Conservation (phyloP, 2,113 vertebrate genomes). For the Cynoglossus semilaevis region DNA sequence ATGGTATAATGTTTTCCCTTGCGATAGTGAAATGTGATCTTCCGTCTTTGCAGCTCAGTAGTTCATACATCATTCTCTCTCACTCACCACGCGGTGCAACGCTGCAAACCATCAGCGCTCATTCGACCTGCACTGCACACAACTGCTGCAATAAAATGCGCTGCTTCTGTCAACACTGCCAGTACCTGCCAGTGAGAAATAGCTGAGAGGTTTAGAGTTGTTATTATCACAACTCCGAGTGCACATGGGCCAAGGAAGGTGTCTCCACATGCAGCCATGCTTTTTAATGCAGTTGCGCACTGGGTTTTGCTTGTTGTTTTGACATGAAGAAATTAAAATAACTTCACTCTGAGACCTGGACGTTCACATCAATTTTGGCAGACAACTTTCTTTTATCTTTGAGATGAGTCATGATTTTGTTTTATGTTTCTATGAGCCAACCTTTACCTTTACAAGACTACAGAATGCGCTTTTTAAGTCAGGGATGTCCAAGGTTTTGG, state of each 20-base stretch:
- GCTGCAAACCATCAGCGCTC: slow-evolving; percentile 26
- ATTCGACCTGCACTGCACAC: slow-evolving; percentile 17
- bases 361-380: no score
- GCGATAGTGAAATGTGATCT: slow-evolving; percentile 71
- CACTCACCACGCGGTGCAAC: slow-evolving; percentile 40
- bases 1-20: slow-evolving; percentile 69
- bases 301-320: no score
- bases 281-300: slow-evolving; percentile 11
- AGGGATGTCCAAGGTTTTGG: no score
- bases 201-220: slow-evolving; percentile 34
- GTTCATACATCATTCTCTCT: slow-evolving; percentile 68
- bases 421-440: no score
- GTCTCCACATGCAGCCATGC: slow-evolving; percentile 20
- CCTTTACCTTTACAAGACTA: no score
- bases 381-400: no score
- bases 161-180: slow-evolving; percentile 11
- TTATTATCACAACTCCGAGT: slow-evolving; percentile 48
- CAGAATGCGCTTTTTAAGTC: no score
- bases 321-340: no score
- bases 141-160: slow-evolving; percentile 23
- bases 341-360: no score
- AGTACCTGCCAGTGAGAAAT: slow-evolving; percentile 51
- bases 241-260: slow-evolving; percentile 33
- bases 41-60: slow-evolving; percentile 56
- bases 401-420: no score